Percentiles rank a stretch among this genome's conserved stretches.
These are phyloP conservation scores for Ophraella communa DNA, from an alignment of 2,888 invertebrate species.

Conservation along the genomic window DNA sequence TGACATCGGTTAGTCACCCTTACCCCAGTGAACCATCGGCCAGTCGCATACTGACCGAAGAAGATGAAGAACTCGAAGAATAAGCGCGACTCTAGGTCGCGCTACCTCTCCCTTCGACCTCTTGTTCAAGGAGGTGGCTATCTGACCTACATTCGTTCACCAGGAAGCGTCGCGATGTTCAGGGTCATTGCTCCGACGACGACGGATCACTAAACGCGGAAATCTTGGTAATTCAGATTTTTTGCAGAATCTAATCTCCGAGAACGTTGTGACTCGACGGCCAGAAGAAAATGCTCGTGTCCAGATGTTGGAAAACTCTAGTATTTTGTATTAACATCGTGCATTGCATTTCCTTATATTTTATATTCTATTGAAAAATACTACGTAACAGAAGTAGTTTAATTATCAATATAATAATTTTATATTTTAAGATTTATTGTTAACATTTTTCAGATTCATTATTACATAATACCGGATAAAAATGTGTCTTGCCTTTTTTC, in stretches of 20 bases:
- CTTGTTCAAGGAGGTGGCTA: constrained; percentile 38
- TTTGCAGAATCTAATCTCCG: constrained; percentile 20
- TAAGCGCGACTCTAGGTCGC: constrained; percentile 46
- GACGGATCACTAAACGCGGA: constrained; percentile 12
- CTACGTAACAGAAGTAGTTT: neutral
- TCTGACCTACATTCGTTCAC: constrained; percentile 52
- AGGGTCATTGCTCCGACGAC: constrained; percentile 25
- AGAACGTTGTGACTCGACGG: constrained; percentile 24
- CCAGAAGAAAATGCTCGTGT: constrained; percentile 12
- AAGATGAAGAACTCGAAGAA: constrained; percentile 25
- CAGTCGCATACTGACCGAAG: constrained; percentile 61
- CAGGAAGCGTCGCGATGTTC: constrained; percentile 54
- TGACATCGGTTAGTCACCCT: constrained; percentile 60
- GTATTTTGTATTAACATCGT: neutral
- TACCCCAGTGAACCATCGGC: constrained; percentile 61
- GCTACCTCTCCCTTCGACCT: constrained; percentile 32
- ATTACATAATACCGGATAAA: no score
- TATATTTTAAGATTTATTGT: no score
- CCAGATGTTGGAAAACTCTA: constrained; percentile 14
- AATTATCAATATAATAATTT: no score
- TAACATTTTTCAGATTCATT: no score
- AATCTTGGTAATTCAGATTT: constrained; percentile 18
- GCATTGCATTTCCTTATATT: neutral
- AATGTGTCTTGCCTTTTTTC: no score
- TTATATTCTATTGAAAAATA: neutral